A percentile compares a stretch with the other conserved stretches of the same genome.
phyloP scores from a whole-genome alignment of 1,140 invertebrate species.

The Caenorhabditis remanei region DNA sequence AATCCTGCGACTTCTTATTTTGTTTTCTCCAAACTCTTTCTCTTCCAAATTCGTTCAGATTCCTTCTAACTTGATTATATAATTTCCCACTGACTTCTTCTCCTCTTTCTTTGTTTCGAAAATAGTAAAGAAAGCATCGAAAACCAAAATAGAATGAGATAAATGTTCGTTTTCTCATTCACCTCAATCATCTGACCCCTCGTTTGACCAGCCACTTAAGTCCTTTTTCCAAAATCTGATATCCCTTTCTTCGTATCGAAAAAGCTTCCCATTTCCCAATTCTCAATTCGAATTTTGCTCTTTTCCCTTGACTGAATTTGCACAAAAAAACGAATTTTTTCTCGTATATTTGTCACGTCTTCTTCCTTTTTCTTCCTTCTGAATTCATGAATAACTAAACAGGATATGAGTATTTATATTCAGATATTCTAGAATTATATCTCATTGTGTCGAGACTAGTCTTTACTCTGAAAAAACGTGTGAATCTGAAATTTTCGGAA shows the following conservation, averaged over 20 bases:
- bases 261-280: not conserved
- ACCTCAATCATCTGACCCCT: not conserved
- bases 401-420: conserved; percentile 13
- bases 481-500: too few species aligned
- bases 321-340: conserved; percentile 35
- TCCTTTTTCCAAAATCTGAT: conserved; percentile 21
- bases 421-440: not conserved
- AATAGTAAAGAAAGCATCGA: not conserved
- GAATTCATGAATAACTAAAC: conserved; percentile 49
- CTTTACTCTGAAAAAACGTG: not conserved
- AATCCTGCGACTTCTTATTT: not conserved
- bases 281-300: conserved; percentile 36
- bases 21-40: not conserved
- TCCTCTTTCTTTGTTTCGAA: not conserved
- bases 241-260: conserved; percentile 28
- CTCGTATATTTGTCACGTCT: conserved; percentile 24
- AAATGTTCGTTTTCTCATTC: conserved; percentile 8
- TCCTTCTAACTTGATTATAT: conserved; percentile 5
- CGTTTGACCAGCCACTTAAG: not conserved
- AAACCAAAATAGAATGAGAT: not conserved
- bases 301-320: conserved; percentile 47
- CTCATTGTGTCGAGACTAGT: not conserved
- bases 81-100: not conserved
- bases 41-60: not conserved
- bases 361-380: not conserved